Percentiles rank a stretch among this genome's conserved stretches.
These are phyloP conservation scores for Bombyx mandarina DNA, from an alignment of 1,140 invertebrate species.

Conservation along the genomic window DNA sequence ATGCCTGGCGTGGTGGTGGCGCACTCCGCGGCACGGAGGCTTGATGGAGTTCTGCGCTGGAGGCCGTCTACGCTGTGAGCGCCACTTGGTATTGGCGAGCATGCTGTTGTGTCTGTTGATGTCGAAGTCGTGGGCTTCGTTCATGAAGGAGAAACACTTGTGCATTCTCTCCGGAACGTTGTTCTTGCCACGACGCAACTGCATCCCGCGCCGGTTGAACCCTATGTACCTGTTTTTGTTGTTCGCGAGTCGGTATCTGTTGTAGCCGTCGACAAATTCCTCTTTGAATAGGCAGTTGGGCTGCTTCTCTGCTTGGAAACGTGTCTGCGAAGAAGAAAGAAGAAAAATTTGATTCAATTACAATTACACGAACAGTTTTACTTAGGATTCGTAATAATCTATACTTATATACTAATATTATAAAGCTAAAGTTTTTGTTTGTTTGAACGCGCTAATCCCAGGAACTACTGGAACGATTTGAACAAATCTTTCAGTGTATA, in stretches of 20 bases:
- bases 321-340: slow-evolving; percentile 31
- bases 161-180: slow-evolving; percentile 37
- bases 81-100: slow-evolving; percentile 39
- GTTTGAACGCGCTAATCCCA: too few relatives aligned
- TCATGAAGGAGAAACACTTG: slow-evolving; percentile 59
- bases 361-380: too few relatives aligned
- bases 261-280: slow-evolving; percentile 62
- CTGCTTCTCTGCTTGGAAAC: slow-evolving; percentile 59
- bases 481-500: too few relatives aligned
- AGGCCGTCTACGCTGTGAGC: slow-evolving; percentile 51
- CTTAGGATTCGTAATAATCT: too few relatives aligned
- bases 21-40: slow-evolving; percentile 42
- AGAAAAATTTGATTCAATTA: not conserved
- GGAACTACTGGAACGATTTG: too few relatives aligned
- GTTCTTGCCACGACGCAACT: slow-evolving; percentile 45
- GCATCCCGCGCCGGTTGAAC: slow-evolving; percentile 55
- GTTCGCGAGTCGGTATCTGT: slow-evolving; percentile 57
- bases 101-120: slow-evolving; percentile 50
- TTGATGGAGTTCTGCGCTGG: slow-evolving; percentile 51
- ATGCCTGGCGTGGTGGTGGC: slow-evolving; percentile 55
- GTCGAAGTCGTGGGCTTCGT: slow-evolving; percentile 58
- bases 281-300: slow-evolving; percentile 62
- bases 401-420: too few relatives aligned
- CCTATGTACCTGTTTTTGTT: slow-evolving; percentile 62
- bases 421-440: too few relatives aligned